Conservation (phyloP, 2,113 vertebrate genomes). For the Lagopus leucura region DNA sequence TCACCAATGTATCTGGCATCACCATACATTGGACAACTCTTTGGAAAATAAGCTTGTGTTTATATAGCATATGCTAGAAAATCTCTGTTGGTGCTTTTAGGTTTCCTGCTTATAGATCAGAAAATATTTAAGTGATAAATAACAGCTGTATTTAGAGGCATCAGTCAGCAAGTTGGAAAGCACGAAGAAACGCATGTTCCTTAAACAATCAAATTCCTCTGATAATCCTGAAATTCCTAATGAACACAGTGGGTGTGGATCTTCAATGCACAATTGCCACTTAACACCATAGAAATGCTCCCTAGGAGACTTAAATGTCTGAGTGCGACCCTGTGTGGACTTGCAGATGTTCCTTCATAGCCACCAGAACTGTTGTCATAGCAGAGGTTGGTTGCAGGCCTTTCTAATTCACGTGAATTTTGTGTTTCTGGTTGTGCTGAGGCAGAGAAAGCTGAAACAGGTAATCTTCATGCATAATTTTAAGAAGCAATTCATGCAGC, state of each 20-base stretch:
- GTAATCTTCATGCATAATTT: background rate
- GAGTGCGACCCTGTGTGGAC: background rate
- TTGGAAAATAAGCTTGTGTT: background rate
- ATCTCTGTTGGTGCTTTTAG: constrained; percentile 37
- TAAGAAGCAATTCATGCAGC: background rate
- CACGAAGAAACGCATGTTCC: constrained; percentile 3
- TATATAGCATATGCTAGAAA: background rate
- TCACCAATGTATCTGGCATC: background rate
- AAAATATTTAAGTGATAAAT: constrained; percentile 47
- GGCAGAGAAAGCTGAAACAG: background rate
- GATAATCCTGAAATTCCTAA: background rate
- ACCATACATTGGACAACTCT: background rate
- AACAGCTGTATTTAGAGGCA: constrained; percentile 35
- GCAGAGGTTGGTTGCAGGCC: background rate
- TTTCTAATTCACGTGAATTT: background rate
- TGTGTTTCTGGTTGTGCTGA: background rate
- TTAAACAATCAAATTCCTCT: background rate
- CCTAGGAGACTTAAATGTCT: background rate
- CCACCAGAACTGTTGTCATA: constrained; percentile 22
- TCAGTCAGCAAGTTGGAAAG: constrained; percentile 21
- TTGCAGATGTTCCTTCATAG: background rate
- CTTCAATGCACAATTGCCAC: background rate
- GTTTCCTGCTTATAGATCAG: constrained; percentile 5
- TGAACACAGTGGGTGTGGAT: background rate
- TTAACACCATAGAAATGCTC: constrained; percentile 2